Evolutionary conservation across 1,140 invertebrate genomes (phyloP).

Genomic region (Drosophila parabipectinata): DNA sequence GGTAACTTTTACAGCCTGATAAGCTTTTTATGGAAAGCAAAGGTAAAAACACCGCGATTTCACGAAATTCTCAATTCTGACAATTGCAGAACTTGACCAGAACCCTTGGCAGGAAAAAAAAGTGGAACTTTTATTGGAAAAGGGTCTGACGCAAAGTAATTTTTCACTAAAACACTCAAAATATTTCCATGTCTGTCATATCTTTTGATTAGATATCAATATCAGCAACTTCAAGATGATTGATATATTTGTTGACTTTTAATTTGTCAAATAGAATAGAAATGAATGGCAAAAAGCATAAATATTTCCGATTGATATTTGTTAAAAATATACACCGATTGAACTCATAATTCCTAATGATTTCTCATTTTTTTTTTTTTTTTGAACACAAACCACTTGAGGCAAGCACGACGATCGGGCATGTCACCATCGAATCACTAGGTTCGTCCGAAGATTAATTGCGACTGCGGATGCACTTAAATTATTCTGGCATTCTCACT

Average conservation of each 20-base stretch:
- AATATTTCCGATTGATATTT: constrained; percentile 8
- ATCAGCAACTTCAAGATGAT: constrained; percentile 61
- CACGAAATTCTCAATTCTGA: constrained; percentile 5
- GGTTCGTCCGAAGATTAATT: constrained; percentile 5
- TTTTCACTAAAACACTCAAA: constrained; percentile 22
- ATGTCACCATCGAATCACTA: constrained; percentile 13
- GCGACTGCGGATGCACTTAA: constrained; percentile 39
- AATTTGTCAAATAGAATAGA: constrained; percentile 50
- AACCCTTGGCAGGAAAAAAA: neutral
- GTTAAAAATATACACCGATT: neutral
- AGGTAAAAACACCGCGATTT: constrained; percentile 12
- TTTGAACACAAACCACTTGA: constrained; percentile 49
- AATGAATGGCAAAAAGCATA: constrained; percentile 20
- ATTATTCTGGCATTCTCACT: constrained; percentile 20
- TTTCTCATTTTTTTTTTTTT: constrained; percentile 21
- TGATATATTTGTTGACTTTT: constrained; percentile 53
- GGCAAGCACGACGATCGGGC: constrained; percentile 30
- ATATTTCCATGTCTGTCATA: constrained; percentile 51
- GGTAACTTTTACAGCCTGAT: constrained; percentile 19
- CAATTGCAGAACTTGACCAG: neutral
- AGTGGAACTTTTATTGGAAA: neutral
- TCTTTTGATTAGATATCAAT: constrained; percentile 75
- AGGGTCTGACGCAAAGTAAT: constrained; percentile 8
- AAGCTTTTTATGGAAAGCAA: constrained; percentile 27
- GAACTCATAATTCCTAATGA: neutral